Evolutionary conservation across 2,888 invertebrate genomes (phyloP).

Genomic region (Stenotaenia linearis): DNA sequence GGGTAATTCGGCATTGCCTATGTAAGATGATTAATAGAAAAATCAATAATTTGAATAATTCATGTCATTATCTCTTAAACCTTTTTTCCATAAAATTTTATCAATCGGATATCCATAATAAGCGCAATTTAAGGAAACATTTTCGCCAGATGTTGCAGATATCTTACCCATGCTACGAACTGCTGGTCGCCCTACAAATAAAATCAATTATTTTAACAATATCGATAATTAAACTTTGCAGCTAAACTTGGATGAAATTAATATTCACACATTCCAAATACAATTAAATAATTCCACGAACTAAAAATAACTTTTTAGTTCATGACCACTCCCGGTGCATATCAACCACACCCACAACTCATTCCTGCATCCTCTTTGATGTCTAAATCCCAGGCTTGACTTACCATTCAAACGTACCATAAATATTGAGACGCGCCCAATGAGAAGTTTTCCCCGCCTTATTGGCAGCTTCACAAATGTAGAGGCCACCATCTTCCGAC

Average conservation of each 20-base stretch:
- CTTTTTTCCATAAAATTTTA: background rate
- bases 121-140: background rate
- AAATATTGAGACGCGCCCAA: slow-evolving; percentile 14
- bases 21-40: background rate
- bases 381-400: background rate
- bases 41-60: background rate
- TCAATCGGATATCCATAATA: slow-evolving; percentile 3
- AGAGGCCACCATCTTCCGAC: slow-evolving; percentile 9
- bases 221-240: no score
- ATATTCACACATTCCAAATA: background rate
- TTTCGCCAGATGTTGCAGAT: background rate
- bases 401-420: slow-evolving; percentile 4
- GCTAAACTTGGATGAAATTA: no score
- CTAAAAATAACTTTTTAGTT: background rate
- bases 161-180: slow-evolving; percentile 10
- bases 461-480: background rate
- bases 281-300: background rate
- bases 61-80: background rate
- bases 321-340: background rate
- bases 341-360: background rate
- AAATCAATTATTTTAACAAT: no score
- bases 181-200: background rate
- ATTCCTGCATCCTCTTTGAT: background rate
- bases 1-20: background rate
- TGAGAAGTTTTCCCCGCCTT: background rate